Conservation (phyloP, 1,140 invertebrate genomes). For the Pristionchus pacificus region DNA sequence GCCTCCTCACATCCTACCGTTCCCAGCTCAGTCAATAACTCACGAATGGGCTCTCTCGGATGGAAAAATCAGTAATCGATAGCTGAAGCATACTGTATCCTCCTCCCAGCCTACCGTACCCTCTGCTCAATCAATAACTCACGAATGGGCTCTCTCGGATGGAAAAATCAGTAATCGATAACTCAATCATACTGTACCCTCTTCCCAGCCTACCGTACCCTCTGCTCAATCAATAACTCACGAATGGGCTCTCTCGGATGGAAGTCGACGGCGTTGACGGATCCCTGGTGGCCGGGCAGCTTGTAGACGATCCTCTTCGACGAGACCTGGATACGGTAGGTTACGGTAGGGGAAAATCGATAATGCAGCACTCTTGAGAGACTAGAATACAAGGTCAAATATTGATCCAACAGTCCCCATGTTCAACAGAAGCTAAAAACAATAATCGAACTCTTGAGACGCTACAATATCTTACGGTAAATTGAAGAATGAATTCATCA, state of each 20-base stretch:
- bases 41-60: conserved; percentile 86
- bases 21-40: conserved; percentile 56
- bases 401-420: no score
- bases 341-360: neutral
- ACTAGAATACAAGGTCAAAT: no score
- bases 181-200: neutral
- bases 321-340: conserved; percentile 69
- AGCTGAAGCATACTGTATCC: neutral
- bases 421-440: no score
- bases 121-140: conserved; percentile 57
- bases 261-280: conserved; percentile 92
- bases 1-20: no score
- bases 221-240: conserved; percentile 61
- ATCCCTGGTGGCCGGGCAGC: conserved; percentile 93
- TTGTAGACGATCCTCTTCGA: conserved; percentile 83
- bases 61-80: no score
- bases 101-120: no score
- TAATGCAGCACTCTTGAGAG: no score
- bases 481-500: no score
- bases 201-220: no score
- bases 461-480: no score
- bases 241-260: conserved; percentile 88
- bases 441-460: no score
- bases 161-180: no score
- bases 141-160: conserved; percentile 87